A percentile compares a stretch with the other conserved stretches of the same genome.
phyloP scores from a whole-genome alignment of 2,113 vertebrate species.

The Microcebus tavaratra region DNA sequence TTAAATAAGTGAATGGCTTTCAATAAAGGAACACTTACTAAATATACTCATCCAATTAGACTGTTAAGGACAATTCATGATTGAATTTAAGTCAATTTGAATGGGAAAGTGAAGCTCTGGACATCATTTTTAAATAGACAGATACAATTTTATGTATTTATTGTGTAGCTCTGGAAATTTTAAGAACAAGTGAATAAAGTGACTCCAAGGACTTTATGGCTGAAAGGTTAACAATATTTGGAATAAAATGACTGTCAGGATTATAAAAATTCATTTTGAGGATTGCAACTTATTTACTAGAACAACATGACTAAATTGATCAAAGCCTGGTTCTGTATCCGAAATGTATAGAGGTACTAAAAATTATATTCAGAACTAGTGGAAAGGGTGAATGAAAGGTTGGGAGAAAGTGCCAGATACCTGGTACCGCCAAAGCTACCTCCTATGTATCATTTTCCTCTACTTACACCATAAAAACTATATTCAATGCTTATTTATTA shows the following conservation, averaged over 20 bases:
- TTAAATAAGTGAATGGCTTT: background rate
- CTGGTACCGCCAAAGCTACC: background rate
- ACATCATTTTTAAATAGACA: background rate
- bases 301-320: slow-evolving; percentile 13
- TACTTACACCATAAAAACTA: background rate
- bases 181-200: background rate
- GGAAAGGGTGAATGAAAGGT: background rate
- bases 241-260: background rate
- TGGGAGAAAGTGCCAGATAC: background rate
- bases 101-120: slow-evolving; percentile 18
- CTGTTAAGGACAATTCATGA: background rate
- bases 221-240: slow-evolving; percentile 17
- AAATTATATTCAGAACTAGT: background rate
- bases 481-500: background rate
- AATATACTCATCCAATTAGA: background rate
- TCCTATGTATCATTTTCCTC: background rate
- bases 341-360: background rate
- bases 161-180: background rate
- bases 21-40: background rate
- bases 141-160: background rate
- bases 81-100: slow-evolving; percentile 33
- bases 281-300: background rate
- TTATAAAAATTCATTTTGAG: background rate
- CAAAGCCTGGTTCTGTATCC: background rate
- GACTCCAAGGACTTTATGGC: background rate